These are phyloP conservation scores for Eupristina koningsbergeri DNA, from an alignment of 1,140 invertebrate genomes.

Conservation along the genomic window DNA sequence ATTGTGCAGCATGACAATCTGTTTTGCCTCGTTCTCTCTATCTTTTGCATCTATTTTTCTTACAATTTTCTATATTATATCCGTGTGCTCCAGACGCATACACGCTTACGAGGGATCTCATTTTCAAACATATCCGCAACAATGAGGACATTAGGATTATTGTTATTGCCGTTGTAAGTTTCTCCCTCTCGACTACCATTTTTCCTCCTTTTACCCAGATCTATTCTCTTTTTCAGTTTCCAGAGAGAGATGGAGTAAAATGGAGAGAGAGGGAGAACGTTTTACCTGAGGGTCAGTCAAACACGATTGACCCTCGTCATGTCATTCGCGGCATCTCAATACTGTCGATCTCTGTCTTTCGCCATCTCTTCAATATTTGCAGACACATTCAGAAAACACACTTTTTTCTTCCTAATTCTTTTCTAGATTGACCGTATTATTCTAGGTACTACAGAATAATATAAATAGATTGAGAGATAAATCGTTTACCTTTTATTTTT, in stretches of 20 bases:
- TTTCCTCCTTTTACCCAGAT: conserved; percentile 23
- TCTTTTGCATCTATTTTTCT: conserved; percentile 1
- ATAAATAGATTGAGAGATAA: neutral
- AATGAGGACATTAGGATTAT: conserved; percentile 72
- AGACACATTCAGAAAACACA: conserved; percentile 32
- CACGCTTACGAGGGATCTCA: conserved; percentile 56
- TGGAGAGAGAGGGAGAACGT: neutral
- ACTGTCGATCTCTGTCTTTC: conserved; percentile 49
- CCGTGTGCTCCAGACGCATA: neutral
- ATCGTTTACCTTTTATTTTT: neutral
- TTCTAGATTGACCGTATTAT: neutral
- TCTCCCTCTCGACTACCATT: conserved; percentile 41
- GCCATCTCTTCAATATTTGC: conserved; percentile 37
- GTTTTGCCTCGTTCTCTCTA: conserved; percentile 39
- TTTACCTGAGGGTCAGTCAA: conserved; percentile 66
- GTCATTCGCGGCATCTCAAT: conserved; percentile 69
- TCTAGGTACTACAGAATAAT: neutral
- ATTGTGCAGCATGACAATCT: conserved; percentile 65
- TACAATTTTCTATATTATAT: neutral
- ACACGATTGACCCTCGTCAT: conserved; percentile 69
- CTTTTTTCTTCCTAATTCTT: conserved; percentile 18
- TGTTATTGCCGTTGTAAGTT: conserved; percentile 57
- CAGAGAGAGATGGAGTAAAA: conserved; percentile 13
- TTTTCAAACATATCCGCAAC: conserved; percentile 73
- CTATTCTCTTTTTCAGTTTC: conserved; percentile 40